Percentiles rank a stretch among this genome's conserved stretches.
phyloP scores from a whole-genome alignment of 2,888 invertebrate genomes.

The Andrena bucephala region DNA sequence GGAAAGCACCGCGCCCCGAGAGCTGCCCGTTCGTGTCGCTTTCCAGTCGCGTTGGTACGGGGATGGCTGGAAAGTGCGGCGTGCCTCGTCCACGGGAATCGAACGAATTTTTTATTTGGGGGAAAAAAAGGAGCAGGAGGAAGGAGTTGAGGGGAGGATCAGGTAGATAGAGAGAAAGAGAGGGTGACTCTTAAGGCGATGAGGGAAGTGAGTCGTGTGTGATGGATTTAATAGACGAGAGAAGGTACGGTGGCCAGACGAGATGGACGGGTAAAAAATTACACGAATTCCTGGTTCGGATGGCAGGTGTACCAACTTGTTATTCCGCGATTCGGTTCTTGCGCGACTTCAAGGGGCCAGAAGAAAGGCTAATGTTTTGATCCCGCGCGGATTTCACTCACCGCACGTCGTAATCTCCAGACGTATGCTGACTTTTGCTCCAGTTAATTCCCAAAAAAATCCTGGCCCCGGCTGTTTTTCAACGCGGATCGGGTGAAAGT shows the following conservation, averaged over 20 bases:
- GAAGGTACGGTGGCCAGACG: slow-evolving; percentile 20
- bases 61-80: no score
- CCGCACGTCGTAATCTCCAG: slow-evolving; percentile 65
- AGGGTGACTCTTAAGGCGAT: not conserved
- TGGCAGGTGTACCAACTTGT: slow-evolving; percentile 78
- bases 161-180: no score
- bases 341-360: slow-evolving; percentile 25
- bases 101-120: not conserved
- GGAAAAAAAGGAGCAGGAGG: not conserved
- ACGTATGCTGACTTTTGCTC: slow-evolving; percentile 64
- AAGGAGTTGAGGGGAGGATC: not conserved
- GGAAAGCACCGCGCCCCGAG: slow-evolving; percentile 30
- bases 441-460: slow-evolving; percentile 75
- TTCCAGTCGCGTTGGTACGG: not conserved
- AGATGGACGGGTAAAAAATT: slow-evolving; percentile 46
- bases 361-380: slow-evolving; percentile 68
- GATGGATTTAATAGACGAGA: slow-evolving; percentile 50
- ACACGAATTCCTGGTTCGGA: slow-evolving; percentile 65
- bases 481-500: slow-evolving; percentile 61
- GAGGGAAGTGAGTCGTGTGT: slow-evolving; percentile 6
- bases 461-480: slow-evolving; percentile 68
- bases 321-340: slow-evolving; percentile 67
- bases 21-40: not conserved
- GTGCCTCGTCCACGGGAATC: not conserved
- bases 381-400: slow-evolving; percentile 62